Evolutionary conservation across 2,888 invertebrate species (phyloP), one percentile per base, ranked within the genome.

Genomic region (Tachystola acroxantha): DNA sequence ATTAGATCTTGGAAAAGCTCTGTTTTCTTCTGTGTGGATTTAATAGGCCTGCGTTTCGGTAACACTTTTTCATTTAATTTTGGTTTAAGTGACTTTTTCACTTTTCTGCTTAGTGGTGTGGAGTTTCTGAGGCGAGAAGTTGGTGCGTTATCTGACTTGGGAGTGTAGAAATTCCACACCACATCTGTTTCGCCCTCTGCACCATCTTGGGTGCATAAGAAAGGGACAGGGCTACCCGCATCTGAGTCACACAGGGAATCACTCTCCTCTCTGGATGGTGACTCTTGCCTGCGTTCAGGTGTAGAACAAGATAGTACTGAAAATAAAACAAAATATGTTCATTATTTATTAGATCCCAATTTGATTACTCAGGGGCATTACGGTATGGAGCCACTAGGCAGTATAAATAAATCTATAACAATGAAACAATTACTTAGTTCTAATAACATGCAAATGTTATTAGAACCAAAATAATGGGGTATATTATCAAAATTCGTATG

Each of bases 91-190:
- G 57, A 40, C 53, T 71, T 71, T 61, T 66, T 82, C 2, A 65
- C 42, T 58, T 69, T 75, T 20, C 73, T 65, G 42, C 79, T 81
- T 0, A 84, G 58, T 7, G 85, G 86, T 14, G 86, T 85, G 1
- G 78, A 67, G 36, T 76, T 79, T 63, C 75, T 79, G 1, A 55
- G 41, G 0, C 64, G 57, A 27, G 69, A 61, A 34, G 55, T 62
- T 1, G 57, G 46, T 19, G 57, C 48, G 20, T 74, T 54, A 10
- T 69, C 73, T 7, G 86, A 68, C 50, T 80, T 82, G n/a, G 87
- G 86, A 0, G 87, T 84, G 51, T 87, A 86, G 42, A 78, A 86
- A 48, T 87, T 87, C 87, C 87, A 88, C 7, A 88, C 72, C 10
- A 88, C 87, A 52, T 87, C 86, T 10, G 78, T 81, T 57, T 80